Evolutionary conservation across 2,888 invertebrate species (phyloP).

Genomic region (Cephus nigrinus): DNA sequence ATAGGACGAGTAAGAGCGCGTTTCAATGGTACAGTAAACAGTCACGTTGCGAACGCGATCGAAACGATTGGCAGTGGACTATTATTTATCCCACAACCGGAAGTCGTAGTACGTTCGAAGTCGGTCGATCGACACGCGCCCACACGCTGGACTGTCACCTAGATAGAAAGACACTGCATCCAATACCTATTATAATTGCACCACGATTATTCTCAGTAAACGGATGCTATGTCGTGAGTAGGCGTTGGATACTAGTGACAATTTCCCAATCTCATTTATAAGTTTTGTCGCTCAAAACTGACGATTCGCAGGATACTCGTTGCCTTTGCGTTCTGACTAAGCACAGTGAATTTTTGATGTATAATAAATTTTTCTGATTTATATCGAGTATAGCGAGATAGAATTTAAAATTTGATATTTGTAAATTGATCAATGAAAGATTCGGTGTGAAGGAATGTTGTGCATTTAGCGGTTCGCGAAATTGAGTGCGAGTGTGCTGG

Average conservation of each 20-base stretch:
- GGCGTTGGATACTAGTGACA: not conserved
- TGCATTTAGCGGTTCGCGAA: not conserved
- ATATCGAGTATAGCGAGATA: no score
- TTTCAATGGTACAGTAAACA: not conserved
- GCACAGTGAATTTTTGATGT: not conserved
- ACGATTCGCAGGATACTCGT: not conserved
- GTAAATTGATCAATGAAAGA: not conserved
- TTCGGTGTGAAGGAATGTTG: not conserved
- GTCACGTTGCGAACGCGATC: not conserved
- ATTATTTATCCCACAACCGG: constrained; percentile 9
- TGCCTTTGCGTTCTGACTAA: not conserved
- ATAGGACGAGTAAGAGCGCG: not conserved
- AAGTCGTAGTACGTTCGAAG: constrained; percentile 14
- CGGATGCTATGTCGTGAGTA: not conserved
- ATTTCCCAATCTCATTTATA: not conserved
- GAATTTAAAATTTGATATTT: not conserved
- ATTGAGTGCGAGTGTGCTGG: not conserved
- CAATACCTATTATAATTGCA: constrained; percentile 13
- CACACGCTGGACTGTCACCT: constrained; percentile 23
- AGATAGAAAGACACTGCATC: constrained; percentile 22
- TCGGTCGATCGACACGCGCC: constrained; percentile 16
- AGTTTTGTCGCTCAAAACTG: not conserved
- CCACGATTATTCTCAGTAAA: constrained; percentile 9
- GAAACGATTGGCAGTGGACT: not conserved
- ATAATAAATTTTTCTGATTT: not conserved